Evolutionary conservation across 2,797 vertebrate genomes (phyloP), one percentile per base, ranked within the genome.

Genomic region (Microctenopoma steveboyesi): DNA sequence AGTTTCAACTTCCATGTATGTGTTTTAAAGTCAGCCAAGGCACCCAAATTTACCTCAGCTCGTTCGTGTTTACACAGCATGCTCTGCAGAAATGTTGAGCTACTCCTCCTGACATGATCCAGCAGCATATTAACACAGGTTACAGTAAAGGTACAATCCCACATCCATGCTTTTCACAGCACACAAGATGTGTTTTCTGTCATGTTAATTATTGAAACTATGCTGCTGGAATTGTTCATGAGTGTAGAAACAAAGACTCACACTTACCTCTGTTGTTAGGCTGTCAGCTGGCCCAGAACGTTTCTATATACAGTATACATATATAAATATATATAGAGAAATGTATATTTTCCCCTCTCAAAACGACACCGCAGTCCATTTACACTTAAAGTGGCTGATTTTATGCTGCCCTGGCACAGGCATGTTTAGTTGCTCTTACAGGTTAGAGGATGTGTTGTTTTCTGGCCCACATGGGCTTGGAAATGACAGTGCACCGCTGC

Each of bases 371-470:
- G 73, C 82, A 89, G 86, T 91, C 91, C 88, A 93, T 94, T 94
- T 92, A 90, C 90, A 93, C 92, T 86, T 91, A 92, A 82, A 94
- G 90, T 90, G 86, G 77, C 85, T 84, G 90, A 89, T 92, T 93
- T 92, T 84, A 91, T 90, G 92, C 88, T 57, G 78, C 66, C 80
- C 72, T 88, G 78, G 85, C 66, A 72, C 60, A 33, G 33, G 16
- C 63, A 75, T 83, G 84, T 86, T 78, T 59, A 84, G 82, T 81
- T 82, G 81, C 85, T 87, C 86, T 90, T 81, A 73, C 59, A 69
- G 79, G 79, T 78, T 81, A 58, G 80, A 85, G 76, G 68, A 88
- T 86, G 69, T 69, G 82, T 88, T 91, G 84, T 90, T 91, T 83
- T 73, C 77, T 18, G 47, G 74, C 78, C 78, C 75, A 74, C 81